Evolutionary conservation across 2,888 invertebrate species (phyloP), one percentile per base, ranked within the genome.

Genomic region (Plusia festucae): DNA sequence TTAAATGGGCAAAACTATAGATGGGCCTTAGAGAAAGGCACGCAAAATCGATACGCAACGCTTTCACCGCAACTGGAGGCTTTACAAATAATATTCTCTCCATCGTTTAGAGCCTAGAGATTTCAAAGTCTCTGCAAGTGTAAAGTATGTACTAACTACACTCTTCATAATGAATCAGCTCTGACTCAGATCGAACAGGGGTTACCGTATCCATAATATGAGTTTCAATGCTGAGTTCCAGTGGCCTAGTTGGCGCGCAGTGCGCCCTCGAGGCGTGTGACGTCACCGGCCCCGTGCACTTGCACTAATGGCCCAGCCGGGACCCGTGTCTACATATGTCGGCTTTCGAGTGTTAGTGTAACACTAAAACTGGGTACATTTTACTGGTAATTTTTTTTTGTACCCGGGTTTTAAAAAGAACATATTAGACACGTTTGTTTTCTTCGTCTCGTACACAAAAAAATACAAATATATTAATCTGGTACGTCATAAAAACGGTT

Each of bases 181-280:
- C 5, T 73, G 52, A 46, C 13, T 30, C 46, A 55, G 60, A 67
- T 60, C 44, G 53, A 56, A 70, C 52, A 46, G 62, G 56, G 57
- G 61, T 68, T 65, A 68, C 64, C 53, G 13, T 56, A 57, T 72
- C 59, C 73, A 76, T 66, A 81, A 76, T 69, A 65, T 78, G 78
- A 78, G 75, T 60, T 80, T 79, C 73, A 77, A 80, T 77, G 80
- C 61, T 77, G 76, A 70, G 87, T 80, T 82, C 87, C 87, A 88
- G 86, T 91, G 90, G 88, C 90, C 90, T 88, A 91, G 89, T 91
- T 91, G 91, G 91, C 91, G 89, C 90, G 83, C 60, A 83, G 81
- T 86, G 81, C 87, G 87, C 83, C 82, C 86, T 85, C 87, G 85
- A 89, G 88, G 87, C 86, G 86, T 86, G 84, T 88, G 89, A 89